Conservation (phyloP, 1,140 invertebrate species). For the Brachionus rotundiformis region DNA sequence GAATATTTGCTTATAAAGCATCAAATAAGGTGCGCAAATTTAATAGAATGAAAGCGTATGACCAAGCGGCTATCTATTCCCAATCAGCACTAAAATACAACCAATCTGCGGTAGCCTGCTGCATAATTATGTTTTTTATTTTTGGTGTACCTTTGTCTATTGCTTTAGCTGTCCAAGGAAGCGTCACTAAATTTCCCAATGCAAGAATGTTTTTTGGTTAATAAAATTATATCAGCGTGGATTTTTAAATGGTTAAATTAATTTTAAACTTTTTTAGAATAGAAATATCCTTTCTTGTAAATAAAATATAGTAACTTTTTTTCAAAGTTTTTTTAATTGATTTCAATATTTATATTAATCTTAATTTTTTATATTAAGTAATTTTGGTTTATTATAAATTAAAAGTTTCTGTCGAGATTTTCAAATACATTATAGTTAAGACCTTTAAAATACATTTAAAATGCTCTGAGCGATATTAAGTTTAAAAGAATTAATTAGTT, state of each 20-base stretch:
- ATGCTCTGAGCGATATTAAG: too few species aligned
- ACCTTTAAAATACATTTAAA: too few species aligned
- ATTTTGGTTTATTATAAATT: too few species aligned
- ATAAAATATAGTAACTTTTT: too few species aligned
- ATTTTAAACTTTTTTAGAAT: neutral
- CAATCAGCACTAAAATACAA: slow-evolving; percentile 27
- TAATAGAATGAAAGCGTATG: slow-evolving; percentile 43
- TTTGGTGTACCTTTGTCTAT: slow-evolving; percentile 26
- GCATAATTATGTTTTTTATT: slow-evolving; percentile 5
- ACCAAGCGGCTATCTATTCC: slow-evolving; percentile 36
- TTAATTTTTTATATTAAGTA: too few species aligned
- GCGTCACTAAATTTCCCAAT: slow-evolving; percentile 30
- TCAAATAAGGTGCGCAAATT: slow-evolving; percentile 50
- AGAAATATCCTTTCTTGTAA: neutral
- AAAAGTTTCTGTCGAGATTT: too few species aligned
- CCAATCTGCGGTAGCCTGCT: slow-evolving; percentile 40
- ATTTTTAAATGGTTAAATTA: neutral
- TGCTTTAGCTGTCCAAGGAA: slow-evolving; percentile 47
- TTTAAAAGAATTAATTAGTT: too few species aligned
- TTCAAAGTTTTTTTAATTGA: too few species aligned
- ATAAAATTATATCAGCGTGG: neutral
- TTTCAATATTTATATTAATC: too few species aligned
- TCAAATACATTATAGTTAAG: too few species aligned
- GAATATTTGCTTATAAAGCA: slow-evolving; percentile 32
- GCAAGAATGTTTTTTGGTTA: slow-evolving; percentile 45